Evolutionary conservation across 2,888 invertebrate genomes (phyloP), one percentile per base, ranked within the genome.

Genomic region (Heteropelma amictum): DNA sequence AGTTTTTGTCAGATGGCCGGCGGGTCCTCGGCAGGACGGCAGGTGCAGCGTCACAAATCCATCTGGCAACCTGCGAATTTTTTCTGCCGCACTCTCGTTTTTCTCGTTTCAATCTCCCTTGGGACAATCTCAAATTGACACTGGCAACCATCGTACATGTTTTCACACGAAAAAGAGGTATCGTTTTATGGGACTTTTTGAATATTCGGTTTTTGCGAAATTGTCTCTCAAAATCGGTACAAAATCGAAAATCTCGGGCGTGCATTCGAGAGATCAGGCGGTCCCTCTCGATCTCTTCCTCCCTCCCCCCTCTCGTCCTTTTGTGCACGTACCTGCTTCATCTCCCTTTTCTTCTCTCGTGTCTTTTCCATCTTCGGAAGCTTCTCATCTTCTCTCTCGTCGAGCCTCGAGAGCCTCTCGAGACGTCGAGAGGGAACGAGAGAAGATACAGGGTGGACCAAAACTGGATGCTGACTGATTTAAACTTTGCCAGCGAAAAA

Each of bases 61-160:
- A 85, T 85, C 85, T 85, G 85, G 83, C 77, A 80, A 81, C 82
- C 81, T 80, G 81, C 79, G 69, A 38, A 10, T 28, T 49, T 56
- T 49, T 54, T 38, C 33, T 6, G 51, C 23, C 30, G 30, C 61
- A 21, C 51, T 8, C 47, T 30, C 12, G 7, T 28, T 28, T 49
- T 38, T 38, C 14, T 35, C 14, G 23, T 54, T 35, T 35, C 6
- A 19, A 8, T n/a, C 56, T 38, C 19, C 19, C 8, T 6, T 17
- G 26, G 40, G 45, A 35, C 47, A 19, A 58, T 21, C 28, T 12
- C 21, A 60, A 30, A 33, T 54, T 21, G 30, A 40, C 40, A 42
- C 40, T 42, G 28, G 14, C n/a, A n/a, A n/a, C n/a, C n/a, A n/a
- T n/a, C n/a, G n/a, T n/a, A n/a, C n/a, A n/a, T n/a, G n/a, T n/a